A percentile compares a stretch with the other conserved stretches of the same genome.
Evolutionary conservation across 2,113 vertebrate genomes (phyloP).

Genomic region (Orthonyx spaldingii): DNA sequence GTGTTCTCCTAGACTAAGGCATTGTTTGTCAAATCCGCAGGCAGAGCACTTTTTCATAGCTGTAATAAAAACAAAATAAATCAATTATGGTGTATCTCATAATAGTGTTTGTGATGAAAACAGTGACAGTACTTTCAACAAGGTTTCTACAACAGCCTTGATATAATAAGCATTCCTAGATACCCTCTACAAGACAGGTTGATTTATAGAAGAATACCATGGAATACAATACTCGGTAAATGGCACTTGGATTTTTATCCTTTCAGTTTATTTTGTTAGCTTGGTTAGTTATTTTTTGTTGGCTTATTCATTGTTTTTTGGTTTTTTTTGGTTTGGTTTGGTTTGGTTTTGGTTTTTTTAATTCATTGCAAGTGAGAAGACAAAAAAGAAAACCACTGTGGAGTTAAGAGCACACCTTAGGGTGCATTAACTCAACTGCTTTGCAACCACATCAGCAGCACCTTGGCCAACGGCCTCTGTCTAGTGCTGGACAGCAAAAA

Average conservation of each 20-base stretch:
- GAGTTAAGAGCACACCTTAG: neutral
- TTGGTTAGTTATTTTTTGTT: neutral
- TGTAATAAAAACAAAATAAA: neutral
- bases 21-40: neutral
- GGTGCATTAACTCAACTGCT: neutral
- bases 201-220: neutral
- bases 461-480: neutral
- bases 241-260: neutral
- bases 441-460: neutral
- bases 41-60: neutral
- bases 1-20: neutral
- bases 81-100: neutral
- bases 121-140: neutral
- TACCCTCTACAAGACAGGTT: neutral
- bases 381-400: neutral
- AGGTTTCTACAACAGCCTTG: neutral
- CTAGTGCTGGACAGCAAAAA: neutral
- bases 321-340: neutral
- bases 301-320: no score
- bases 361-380: neutral
- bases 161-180: neutral
- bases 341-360: neutral
- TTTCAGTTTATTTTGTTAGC: neutral
- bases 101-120: neutral
- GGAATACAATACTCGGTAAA: accelerated